A percentile compares a stretch with the other conserved stretches of the same genome.
These are phyloP conservation scores for Buathra laborator DNA, from an alignment of 2,888 invertebrate species.

Conservation along the genomic window DNA sequence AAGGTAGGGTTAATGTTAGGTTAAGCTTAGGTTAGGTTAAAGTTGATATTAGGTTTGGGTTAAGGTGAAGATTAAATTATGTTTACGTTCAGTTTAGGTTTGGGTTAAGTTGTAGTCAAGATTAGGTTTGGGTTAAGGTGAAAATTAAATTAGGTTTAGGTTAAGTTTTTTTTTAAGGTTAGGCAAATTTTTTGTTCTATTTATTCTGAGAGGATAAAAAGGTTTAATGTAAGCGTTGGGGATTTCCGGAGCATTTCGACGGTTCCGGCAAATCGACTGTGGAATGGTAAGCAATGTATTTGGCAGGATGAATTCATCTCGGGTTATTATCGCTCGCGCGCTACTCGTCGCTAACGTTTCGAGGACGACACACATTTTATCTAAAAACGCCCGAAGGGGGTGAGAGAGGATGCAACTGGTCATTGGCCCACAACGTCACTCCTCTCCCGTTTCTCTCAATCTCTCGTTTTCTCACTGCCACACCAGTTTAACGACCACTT, in stretches of 20 bases:
- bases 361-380: conserved; percentile 47
- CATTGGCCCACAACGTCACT: conserved; percentile 60
- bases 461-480: not conserved
- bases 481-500: conserved; percentile 32
- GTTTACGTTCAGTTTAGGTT: too few species aligned
- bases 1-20: too few species aligned
- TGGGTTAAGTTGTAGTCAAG: too few species aligned
- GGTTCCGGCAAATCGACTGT: conserved; percentile 15
- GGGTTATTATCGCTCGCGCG: conserved; percentile 34
- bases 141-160: too few species aligned
- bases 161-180: too few species aligned
- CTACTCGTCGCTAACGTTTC: conserved; percentile 1
- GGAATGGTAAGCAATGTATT: not conserved
- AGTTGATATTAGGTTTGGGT: too few species aligned
- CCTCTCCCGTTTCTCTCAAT: conserved; percentile 12
- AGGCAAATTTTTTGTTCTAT: not conserved
- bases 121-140: too few species aligned
- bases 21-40: too few species aligned
- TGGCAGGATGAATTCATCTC: conserved; percentile 67
- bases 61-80: too few species aligned
- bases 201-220: not conserved
- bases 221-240: conserved; percentile 5
- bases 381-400: conserved; percentile 14
- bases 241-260: conserved; percentile 24
- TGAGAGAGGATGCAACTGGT: conserved; percentile 59